Evolutionary conservation across 2,113 vertebrate genomes (phyloP).

Genomic region (Rhea pennata): DNA sequence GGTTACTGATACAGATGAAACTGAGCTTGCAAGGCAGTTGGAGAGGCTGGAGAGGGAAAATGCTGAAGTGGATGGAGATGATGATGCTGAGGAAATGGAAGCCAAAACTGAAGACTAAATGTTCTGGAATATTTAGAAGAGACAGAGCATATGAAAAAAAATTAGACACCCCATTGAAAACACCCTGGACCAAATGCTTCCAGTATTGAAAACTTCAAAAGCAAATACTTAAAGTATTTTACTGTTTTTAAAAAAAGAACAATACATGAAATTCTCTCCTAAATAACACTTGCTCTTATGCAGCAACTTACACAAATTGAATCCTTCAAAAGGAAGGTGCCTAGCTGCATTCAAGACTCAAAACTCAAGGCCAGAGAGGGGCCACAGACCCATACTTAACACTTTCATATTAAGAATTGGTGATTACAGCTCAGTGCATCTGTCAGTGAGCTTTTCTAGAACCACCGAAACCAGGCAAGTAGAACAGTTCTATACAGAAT

Average conservation of each 20-base stretch:
- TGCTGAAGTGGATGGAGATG: constrained; percentile 96
- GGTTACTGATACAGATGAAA: constrained; percentile 97
- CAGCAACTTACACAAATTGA: constrained; percentile 31
- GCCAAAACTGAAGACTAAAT: constrained; percentile 93
- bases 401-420: constrained; percentile 54
- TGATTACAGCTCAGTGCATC: constrained; percentile 51
- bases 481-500: constrained; percentile 65
- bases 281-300: constrained; percentile 35
- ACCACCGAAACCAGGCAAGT: constrained; percentile 38
- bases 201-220: constrained; percentile 76
- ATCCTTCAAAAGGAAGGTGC: constrained; percentile 45
- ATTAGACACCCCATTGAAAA: constrained; percentile 31
- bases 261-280: constrained; percentile 63
- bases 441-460: constrained; percentile 35
- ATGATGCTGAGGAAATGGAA: constrained; percentile 97
- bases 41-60: constrained; percentile 96
- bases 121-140: constrained; percentile 38
- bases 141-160: constrained; percentile 28
- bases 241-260: constrained; percentile 63
- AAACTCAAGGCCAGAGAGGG: constrained; percentile 2
- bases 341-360: constrained; percentile 44
- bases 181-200: constrained; percentile 72
- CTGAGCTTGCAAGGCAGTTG: constrained; percentile 93
- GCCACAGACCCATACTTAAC: constrained; percentile 27
- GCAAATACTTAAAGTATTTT: constrained; percentile 74